Percentiles rank a stretch among this genome's conserved stretches.
Evolutionary conservation across 35 echinoderm and acorn worm species (phyloP).

Genomic region (Acanthaster planci): DNA sequence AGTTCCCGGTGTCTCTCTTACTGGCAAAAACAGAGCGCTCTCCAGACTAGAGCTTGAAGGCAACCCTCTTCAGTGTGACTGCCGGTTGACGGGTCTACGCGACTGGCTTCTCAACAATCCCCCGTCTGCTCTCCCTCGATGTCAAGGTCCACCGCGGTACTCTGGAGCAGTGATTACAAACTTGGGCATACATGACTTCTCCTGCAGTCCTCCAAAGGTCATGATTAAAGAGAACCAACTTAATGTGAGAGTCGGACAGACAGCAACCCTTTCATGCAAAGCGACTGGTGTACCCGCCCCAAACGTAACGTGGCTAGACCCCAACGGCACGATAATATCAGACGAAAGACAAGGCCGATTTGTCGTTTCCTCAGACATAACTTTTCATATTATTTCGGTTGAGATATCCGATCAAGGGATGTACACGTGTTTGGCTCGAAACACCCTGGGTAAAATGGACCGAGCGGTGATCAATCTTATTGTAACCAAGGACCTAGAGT

Average conservation of each 20-base stretch:
- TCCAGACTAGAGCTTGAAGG: slow-evolving; percentile 17
- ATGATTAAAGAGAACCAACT: background rate
- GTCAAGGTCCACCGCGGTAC: background rate
- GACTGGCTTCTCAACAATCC: slow-evolving; percentile 18
- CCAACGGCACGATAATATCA: background rate
- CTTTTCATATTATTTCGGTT: background rate
- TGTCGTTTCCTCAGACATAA: background rate
- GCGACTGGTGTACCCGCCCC: background rate
- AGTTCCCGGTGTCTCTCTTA: background rate
- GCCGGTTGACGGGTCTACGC: slow-evolving; percentile 2
- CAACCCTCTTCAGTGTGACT: slow-evolving; percentile 27
- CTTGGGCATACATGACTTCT: slow-evolving; percentile 7
- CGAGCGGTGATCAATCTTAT: background rate
- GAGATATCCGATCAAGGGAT: background rate
- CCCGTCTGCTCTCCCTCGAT: background rate
- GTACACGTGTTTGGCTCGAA: background rate
- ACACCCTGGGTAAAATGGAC: background rate
- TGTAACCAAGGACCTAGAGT: background rate
- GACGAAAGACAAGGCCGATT: background rate
- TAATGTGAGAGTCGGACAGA: background rate
- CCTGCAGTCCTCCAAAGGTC: background rate
- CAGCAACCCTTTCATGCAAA: background rate
- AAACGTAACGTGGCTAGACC: background rate
- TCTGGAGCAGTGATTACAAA: background rate
- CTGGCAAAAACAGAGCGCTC: background rate